phyloP scores from a whole-genome alignment of 2,888 invertebrate species.

The Andrena marginata region DNA sequence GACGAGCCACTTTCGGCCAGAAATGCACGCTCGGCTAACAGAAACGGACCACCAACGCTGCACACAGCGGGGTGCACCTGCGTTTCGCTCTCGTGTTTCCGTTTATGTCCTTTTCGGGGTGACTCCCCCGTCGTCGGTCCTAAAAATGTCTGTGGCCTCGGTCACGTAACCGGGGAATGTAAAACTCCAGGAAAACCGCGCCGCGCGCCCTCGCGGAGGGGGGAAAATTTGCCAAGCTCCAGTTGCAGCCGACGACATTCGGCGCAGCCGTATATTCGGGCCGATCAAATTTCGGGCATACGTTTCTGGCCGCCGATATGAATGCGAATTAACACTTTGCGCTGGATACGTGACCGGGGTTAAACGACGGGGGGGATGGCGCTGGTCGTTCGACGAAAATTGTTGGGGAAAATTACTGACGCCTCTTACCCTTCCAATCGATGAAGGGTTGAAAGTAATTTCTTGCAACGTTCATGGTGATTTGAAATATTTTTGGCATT shows the following conservation, averaged over 20 bases:
- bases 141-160: constrained; percentile 23
- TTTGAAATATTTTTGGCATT: no score
- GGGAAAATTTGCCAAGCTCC: constrained; percentile 26
- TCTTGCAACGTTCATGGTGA: no score
- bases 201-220: not conserved
- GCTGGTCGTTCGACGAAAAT: not conserved
- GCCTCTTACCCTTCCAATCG: no score
- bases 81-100: constrained; percentile 9
- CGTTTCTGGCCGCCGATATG: constrained; percentile 1
- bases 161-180: constrained; percentile 46
- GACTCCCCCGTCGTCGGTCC: not conserved
- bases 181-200: constrained; percentile 26
- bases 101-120: constrained; percentile 22
- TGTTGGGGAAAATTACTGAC: no score
- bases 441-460: no score
- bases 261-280: constrained; percentile 20
- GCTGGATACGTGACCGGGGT: not conserved
- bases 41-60: constrained; percentile 1
- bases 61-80: constrained; percentile 16
- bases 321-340: constrained; percentile 44
- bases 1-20: constrained; percentile 15
- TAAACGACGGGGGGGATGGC: not conserved
- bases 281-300: constrained; percentile 23
- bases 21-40: not conserved
- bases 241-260: constrained; percentile 34